Base-by-base conservation (phyloP, 2,888 invertebrate species). In the Ectobius pallidus region DNA sequence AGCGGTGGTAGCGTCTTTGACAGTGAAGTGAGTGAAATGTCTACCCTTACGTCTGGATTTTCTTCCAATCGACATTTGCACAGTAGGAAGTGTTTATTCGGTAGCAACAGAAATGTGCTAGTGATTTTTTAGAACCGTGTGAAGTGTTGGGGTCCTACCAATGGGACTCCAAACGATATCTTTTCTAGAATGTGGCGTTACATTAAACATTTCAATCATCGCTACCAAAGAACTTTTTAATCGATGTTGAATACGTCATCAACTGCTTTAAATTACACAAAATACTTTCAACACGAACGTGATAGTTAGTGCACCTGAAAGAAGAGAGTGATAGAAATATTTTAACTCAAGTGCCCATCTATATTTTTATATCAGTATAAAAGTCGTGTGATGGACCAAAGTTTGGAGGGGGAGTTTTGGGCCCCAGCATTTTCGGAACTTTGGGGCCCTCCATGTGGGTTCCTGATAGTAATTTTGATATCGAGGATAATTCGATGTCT, bases 401-500 rank as follows among this genome's bases (percentile, higher is more conserved):
- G 65, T 65, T 65, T 65, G 44, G 65, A 65, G 65, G 46, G 30
- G 44, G 65, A 65, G 30, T 46, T 44, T 42, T 65, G 65, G 65
- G 65, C 46, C 46, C 65, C 65, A n/a, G 44, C 46, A 42, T 46
- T 30, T 65, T 65, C 65, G 44, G 65, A 42, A 42, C 25, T 34
- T 46, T 65, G 65, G 65, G 44, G 44, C 44, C 44, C 65, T 14
- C 65, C 65, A 7, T 65, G 65, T 65, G 65, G 63, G 27, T 18
- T 34, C 20, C 27, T 69, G 16, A 49, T 68, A 25, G 62, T 61
- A 30, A 72, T 49, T 27, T 49, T 70, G 65, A 68, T 73, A n/a
- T 65, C 70, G 46, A 72, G 74, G 70, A 74, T 72, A 30, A 65
- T 72, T 52, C 63, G 69, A 44, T 74, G 74, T 49, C 65, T 72